These are phyloP conservation scores for Oncorhynchus tshawytscha DNA, from an alignment of 2,113 vertebrate species.

Conservation along the genomic window DNA sequence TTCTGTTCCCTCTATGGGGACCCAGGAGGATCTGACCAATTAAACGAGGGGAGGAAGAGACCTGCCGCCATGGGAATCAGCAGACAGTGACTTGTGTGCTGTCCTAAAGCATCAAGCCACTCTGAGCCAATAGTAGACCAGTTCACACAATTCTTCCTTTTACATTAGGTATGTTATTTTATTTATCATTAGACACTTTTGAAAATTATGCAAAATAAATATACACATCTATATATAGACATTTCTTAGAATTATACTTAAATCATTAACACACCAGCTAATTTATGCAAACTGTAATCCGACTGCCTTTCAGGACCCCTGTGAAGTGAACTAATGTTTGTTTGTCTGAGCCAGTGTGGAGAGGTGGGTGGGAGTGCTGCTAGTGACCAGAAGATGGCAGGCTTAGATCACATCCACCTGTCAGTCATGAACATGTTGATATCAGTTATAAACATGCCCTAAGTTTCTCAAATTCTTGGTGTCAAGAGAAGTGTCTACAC, in stretches of 20 bases:
- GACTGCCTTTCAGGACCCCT: constrained; percentile 36
- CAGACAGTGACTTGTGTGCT: constrained; percentile 10
- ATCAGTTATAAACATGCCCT: no score
- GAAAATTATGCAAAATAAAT: not conserved
- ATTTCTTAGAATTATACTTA: not conserved
- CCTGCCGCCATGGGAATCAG: no score
- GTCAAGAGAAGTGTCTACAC: no score
- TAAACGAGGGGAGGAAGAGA: not conserved
- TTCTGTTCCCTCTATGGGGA: not conserved
- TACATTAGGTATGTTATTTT: constrained; percentile 2
- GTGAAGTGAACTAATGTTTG: not conserved
- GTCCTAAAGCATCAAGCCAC: not conserved
- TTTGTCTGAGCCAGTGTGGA: constrained; percentile 1
- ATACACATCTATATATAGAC: not conserved
- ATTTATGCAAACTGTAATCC: constrained; percentile 13
- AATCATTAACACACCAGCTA: not conserved
- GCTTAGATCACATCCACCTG: not conserved
- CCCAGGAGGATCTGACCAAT: not conserved
- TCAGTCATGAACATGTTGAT: not conserved
- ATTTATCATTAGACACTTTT: not conserved
- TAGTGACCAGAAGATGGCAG: constrained; percentile 45
- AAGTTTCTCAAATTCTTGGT: no score
- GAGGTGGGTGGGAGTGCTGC: not conserved
- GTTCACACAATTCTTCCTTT: constrained; percentile 2
- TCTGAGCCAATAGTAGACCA: no score